A percentile compares a stretch with the other conserved stretches of the same genome.
phyloP scores from a whole-genome alignment of 2,797 vertebrate species.

The Mormyrops attenuatus region DNA sequence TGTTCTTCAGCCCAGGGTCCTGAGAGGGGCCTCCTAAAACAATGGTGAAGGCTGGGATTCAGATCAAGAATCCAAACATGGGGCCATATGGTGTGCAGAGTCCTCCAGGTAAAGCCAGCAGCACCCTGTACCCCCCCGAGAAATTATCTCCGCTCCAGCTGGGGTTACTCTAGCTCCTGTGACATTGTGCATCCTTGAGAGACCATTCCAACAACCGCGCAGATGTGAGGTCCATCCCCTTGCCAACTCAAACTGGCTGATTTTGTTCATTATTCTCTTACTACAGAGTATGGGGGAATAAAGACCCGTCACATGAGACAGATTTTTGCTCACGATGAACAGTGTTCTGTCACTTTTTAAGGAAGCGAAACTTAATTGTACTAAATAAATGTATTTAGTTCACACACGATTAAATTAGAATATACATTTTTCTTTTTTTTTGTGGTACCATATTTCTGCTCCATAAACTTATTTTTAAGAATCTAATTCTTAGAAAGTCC shows the following conservation, averaged over 20 bases:
- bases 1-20: background rate
- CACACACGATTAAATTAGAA: background rate
- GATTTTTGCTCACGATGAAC: background rate
- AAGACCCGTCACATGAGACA: background rate
- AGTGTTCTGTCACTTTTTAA: background rate
- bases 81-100: background rate
- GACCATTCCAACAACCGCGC: background rate
- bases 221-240: background rate
- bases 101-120: constrained; percentile 6
- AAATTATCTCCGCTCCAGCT: background rate
- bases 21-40: background rate
- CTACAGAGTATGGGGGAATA: background rate
- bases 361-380: background rate
- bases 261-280: background rate
- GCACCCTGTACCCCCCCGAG: background rate
- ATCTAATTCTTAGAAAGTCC: background rate
- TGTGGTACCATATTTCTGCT: background rate
- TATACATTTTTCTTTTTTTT: background rate
- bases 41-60: background rate
- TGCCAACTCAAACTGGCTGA: background rate
- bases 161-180: background rate
- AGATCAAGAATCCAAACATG: background rate
- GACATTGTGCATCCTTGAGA: background rate
- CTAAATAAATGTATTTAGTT: background rate
- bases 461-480: constrained; percentile 1